Conservation (phyloP, 2,113 vertebrate genomes). For the Turdus rufiventris region DNA sequence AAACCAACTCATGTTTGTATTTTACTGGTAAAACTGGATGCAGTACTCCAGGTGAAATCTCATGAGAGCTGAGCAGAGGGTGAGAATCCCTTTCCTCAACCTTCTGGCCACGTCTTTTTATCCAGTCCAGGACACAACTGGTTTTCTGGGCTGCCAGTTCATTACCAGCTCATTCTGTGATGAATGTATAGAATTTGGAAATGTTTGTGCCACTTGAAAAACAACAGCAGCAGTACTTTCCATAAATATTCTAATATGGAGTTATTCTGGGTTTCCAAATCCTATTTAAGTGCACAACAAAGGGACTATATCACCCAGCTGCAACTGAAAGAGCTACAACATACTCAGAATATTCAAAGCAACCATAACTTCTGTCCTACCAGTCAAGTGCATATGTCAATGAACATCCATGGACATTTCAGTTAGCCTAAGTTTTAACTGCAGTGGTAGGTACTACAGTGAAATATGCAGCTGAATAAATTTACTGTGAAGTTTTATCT, state of each 20-base stretch:
- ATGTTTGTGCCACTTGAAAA: neutral
- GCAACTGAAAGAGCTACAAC: neutral
- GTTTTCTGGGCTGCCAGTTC: neutral
- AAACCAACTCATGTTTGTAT: neutral
- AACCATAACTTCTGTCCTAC: neutral
- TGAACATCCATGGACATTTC: neutral
- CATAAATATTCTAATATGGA: neutral
- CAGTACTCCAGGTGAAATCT: neutral
- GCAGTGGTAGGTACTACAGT: neutral
- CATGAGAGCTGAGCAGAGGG: neutral
- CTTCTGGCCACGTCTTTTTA: neutral
- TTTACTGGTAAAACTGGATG: neutral
- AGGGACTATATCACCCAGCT: neutral
- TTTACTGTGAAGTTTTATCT: neutral
- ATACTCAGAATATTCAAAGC: neutral
- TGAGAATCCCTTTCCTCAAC: neutral
- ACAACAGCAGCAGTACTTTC: neutral
- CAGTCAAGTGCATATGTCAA: neutral
- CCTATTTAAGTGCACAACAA: neutral
- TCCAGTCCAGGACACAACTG: fast-evolving
- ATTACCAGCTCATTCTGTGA: neutral
- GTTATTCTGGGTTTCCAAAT: neutral
- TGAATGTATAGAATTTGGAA: neutral
- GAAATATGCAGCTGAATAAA: neutral
- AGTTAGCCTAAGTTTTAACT: neutral